A percentile compares a stretch with the other conserved stretches of the same genome.
These are phyloP conservation scores for Agraylea sexmaculata DNA, from an alignment of 1,140 invertebrate genomes.

Conservation along the genomic window DNA sequence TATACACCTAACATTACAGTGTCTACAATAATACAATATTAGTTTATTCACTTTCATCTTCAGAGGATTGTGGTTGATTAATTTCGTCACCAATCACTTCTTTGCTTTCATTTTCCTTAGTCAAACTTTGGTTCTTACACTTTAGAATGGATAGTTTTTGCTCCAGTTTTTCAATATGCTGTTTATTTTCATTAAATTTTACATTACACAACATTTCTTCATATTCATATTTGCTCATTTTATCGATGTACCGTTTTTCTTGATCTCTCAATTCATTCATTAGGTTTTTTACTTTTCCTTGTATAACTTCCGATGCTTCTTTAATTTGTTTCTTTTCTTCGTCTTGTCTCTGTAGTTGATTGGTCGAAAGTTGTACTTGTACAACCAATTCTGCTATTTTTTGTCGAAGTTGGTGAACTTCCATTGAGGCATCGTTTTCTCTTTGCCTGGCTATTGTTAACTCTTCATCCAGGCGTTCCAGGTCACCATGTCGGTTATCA, in stretches of 20 bases:
- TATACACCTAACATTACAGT: no score
- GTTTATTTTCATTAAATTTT: slow-evolving; percentile 80
- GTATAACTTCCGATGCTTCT: slow-evolving; percentile 55
- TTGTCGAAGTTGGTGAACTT: slow-evolving; percentile 79
- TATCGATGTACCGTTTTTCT: slow-evolving; percentile 54
- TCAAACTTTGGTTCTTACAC: slow-evolving; percentile 21
- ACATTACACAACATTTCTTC: slow-evolving; percentile 83
- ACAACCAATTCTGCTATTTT: slow-evolving; percentile 94
- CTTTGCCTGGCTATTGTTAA: slow-evolving; percentile 75
- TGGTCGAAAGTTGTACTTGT: slow-evolving; percentile 82
- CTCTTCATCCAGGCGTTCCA: slow-evolving; percentile 74
- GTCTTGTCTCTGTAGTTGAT: slow-evolving; percentile 79
- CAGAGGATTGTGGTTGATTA: slow-evolving; percentile 5
- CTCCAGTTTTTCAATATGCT: slow-evolving; percentile 75
- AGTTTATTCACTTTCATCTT: no score
- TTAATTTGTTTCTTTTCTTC: slow-evolving; percentile 74
- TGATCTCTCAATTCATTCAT: slow-evolving; percentile 64
- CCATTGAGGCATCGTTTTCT: slow-evolving; percentile 79
- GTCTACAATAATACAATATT: no score
- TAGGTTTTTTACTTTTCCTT: slow-evolving; percentile 58
- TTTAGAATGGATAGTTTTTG: slow-evolving; percentile 84
- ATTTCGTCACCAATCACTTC: slow-evolving; percentile 8
- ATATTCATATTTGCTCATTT: slow-evolving; percentile 71
- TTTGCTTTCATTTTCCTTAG: slow-evolving; percentile 51
- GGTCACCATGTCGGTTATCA: slow-evolving; percentile 39